Evolutionary conservation across 2,113 vertebrate species (phyloP), one percentile per base, ranked within the genome.

Genomic region (Capreolus pygargus): DNA sequence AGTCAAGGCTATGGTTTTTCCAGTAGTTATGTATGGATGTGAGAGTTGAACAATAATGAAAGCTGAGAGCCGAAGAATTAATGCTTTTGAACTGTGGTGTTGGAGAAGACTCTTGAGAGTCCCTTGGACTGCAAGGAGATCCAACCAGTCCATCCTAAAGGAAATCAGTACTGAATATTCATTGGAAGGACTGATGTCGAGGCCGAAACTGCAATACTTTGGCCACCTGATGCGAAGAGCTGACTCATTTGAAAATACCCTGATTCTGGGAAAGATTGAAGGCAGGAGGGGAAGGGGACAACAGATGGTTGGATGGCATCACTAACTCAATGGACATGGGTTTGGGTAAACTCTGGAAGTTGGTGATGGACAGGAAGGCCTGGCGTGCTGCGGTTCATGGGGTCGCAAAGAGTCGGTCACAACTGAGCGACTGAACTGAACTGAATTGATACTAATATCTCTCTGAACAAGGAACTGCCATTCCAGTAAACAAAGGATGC

Each of bases 341-440:
- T 39, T 70, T 70, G 19, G n/a, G 67, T 70, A 23, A 39, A 23
- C n/a, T 70, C 67, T 0, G 0, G 67, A 21, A 23, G n/a, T 6
- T 36, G 64, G 67, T 70, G 67, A 70, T 70, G 67, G 67, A 23
- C n/a, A 39, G 67, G 67, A 19, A 74, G n/a, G n/a, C 67, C 67
- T 74, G 67, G n/a, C 6, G 2, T 74, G 19, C 67, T 74, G 67
- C 1, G 0, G 19, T 36, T 70, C 67, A 70, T 23, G 67, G n/a
- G 21, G 19, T 74, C 2, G 0, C 67, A 74, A 70, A 70, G n/a
- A 39, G 67, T 74, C 10, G 6, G 67, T 39, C 19, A 23, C 10
- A 5, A 12, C 2, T 39, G 19, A 70, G n/a, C n/a, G 1, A 39
- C 67, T 39, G n/a, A 55, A 55, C 54, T 55, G 7, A 74, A 74